A percentile compares a stretch with the other conserved stretches of the same genome.
Conservation (phyloP, 1,140 invertebrate genomes). For the fruit fly (Drosophila melanogaster) region DNA sequence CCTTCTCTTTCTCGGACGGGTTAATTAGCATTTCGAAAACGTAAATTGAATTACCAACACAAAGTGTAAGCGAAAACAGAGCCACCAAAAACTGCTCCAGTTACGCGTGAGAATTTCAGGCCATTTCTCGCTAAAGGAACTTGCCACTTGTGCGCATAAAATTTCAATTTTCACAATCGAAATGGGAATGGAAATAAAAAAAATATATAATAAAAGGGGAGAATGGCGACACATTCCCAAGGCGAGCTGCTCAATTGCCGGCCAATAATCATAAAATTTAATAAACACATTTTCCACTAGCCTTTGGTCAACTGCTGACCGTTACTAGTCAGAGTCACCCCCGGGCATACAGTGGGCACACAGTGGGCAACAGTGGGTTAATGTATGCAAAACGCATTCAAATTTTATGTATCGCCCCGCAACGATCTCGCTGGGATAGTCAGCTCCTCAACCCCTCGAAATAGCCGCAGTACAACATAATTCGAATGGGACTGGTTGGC, state of each 20-base stretch:
- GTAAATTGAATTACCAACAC: constrained; percentile 80
- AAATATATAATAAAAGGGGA: neutral
- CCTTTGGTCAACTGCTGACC: constrained; percentile 55
- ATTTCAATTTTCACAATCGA: constrained; percentile 71
- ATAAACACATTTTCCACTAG: constrained; percentile 71
- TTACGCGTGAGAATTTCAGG: constrained; percentile 82
- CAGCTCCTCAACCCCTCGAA: constrained; percentile 5
- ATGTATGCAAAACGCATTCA: constrained; percentile 83
- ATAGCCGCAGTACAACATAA: constrained; percentile 66
- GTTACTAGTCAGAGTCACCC: constrained; percentile 44
- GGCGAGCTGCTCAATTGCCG: constrained; percentile 71
- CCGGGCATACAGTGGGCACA: constrained; percentile 10
- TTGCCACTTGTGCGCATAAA: constrained; percentile 59
- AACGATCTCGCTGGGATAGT: constrained; percentile 56
- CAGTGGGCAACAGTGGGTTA: constrained; percentile 70
- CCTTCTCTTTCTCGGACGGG: constrained; percentile 47
- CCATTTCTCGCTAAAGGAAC: constrained; percentile 20
- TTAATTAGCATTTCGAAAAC: constrained; percentile 80
- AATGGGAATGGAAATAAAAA: constrained; percentile 7
- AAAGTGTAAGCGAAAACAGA: constrained; percentile 62
- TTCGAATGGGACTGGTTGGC: constrained; percentile 57
- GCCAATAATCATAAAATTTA: constrained; percentile 83
- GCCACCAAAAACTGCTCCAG: constrained; percentile 64
- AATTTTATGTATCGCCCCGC: constrained; percentile 79
- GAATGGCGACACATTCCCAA: constrained; percentile 62